phyloP scores from a whole-genome alignment of 2,888 invertebrate genomes.

The Amblyteles armatorius region DNA sequence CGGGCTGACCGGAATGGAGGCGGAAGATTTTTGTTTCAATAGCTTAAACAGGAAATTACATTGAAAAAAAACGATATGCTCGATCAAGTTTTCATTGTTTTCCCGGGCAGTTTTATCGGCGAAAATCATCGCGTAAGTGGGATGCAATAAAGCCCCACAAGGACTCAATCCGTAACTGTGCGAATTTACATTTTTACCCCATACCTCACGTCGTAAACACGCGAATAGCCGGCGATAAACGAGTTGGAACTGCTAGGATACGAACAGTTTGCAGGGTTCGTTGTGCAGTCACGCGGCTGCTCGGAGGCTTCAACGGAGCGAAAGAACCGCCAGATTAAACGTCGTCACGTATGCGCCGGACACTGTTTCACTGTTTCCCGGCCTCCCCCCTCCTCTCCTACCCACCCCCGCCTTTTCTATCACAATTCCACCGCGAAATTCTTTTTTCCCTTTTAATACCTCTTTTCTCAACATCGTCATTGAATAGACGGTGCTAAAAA shows the following conservation, averaged over 20 bases:
- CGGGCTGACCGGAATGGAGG: neutral
- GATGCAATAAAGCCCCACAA: conserved; percentile 39
- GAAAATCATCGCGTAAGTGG: conserved; percentile 34
- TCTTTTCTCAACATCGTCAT: conserved; percentile 24
- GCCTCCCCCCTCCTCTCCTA: neutral
- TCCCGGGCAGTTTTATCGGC: neutral
- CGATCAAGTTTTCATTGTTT: conserved; percentile 11
- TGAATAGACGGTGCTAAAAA: conserved; percentile 29
- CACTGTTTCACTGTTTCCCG: conserved; percentile 45
- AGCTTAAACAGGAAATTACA: neutral
- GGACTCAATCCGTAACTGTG: conserved; percentile 32
- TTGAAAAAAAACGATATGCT: neutral
- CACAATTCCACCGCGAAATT: conserved; percentile 33
- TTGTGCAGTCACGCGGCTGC: conserved; percentile 62
- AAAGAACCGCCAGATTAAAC: conserved; percentile 70
- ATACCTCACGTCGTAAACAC: conserved; percentile 58
- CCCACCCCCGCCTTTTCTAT: conserved; percentile 26
- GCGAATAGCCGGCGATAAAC: conserved; percentile 67
- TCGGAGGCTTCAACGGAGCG: conserved; percentile 64
- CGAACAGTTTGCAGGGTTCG: conserved; percentile 49
- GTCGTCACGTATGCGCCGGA: conserved; percentile 56
- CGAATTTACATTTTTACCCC: conserved; percentile 53
- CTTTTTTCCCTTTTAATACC: conserved; percentile 21
- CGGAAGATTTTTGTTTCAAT: neutral
- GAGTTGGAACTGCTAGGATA: conserved; percentile 51